Evolutionary conservation across 1,140 invertebrate genomes (phyloP).

Genomic region (Zophobas atratus): DNA sequence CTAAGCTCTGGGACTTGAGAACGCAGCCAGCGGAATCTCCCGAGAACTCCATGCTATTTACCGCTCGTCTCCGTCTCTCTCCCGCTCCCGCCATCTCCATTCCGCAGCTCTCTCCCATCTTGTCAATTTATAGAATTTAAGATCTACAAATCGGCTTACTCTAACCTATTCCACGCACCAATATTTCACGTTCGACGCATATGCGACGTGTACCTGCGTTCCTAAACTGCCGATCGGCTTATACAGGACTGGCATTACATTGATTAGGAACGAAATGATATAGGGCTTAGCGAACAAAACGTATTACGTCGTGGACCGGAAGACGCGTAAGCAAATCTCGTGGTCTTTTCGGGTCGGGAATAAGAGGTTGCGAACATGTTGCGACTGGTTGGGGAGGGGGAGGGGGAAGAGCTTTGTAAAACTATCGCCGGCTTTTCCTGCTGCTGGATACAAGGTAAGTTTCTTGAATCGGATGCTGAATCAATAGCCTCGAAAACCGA

Average conservation of each 20-base stretch:
- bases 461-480: too few relatives aligned
- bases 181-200: conserved; percentile 39
- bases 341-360: too few relatives aligned
- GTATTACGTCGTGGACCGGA: conserved; percentile 3
- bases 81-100: not conserved
- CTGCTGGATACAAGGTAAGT: too few relatives aligned
- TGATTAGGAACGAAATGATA: conserved; percentile 31
- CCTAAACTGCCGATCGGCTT: conserved; percentile 30
- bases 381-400: too few relatives aligned
- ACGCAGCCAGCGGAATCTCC: conserved; percentile 20
- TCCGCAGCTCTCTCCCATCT: conserved; percentile 25
- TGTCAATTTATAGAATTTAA: conserved; percentile 47
- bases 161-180: conserved; percentile 42
- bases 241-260: conserved; percentile 22
- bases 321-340: too few relatives aligned
- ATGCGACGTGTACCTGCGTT: conserved; percentile 31
- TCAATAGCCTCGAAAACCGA: too few relatives aligned
- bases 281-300: conserved; percentile 11
- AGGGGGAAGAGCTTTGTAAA: too few relatives aligned
- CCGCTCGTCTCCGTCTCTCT: conserved; percentile 10
- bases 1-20: conserved; percentile 23
- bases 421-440: too few relatives aligned
- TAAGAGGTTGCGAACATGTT: too few relatives aligned
- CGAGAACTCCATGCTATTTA: conserved; percentile 29
- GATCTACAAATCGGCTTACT: conserved; percentile 44